Evolutionary conservation across 2,113 vertebrate genomes (phyloP), one percentile per base, ranked within the genome.

Genomic region (Tenrec ecaudatus): DNA sequence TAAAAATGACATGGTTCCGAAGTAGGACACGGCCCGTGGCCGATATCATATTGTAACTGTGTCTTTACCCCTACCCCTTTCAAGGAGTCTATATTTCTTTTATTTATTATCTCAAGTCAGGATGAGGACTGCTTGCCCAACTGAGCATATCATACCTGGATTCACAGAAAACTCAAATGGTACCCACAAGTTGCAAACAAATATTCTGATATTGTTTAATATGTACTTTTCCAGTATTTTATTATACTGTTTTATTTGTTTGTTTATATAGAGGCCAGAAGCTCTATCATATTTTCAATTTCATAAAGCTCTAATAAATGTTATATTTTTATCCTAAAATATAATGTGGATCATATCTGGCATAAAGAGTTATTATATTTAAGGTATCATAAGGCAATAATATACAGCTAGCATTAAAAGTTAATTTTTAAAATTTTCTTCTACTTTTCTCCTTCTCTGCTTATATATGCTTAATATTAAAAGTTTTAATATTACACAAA

Each of bases 171-270:
- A 47, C 73, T 75, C 93, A 71, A 62, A 80, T 82, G 10, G 81
- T 92, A 62, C 87, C 93, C 47, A 95, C 86, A 96, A 66, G 36
- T 87, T 88, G 90, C 66, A 96, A 92, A 77, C 66, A 10, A 40
- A 96, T 95, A 90, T 94, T 97, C 94, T 90, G 89, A 89, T 94
- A 92, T 29, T 96, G 90, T 90, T 95, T 53, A 53, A 75, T 95
- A n/a, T 62, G 16, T 93, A 95, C 96, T 97, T 90, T 96, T 69
- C 86, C 88, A 95, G 47, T 93, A 91, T 47, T 93, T 96, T 31
- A 83, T 94, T 27, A n/a, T 82, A 75, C 31, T 0, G 3, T 31
- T 83, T 77, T 31, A 23, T 20, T 80, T 77, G n/a, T 29, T 62
- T 12, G 20, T 19, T 47, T 58, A 12, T 69, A n/a, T 81, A 91